Evolutionary conservation across 2,113 vertebrate species (phyloP), one percentile per base, ranked within the genome.

Genomic region (Eubucco bourcierii): DNA sequence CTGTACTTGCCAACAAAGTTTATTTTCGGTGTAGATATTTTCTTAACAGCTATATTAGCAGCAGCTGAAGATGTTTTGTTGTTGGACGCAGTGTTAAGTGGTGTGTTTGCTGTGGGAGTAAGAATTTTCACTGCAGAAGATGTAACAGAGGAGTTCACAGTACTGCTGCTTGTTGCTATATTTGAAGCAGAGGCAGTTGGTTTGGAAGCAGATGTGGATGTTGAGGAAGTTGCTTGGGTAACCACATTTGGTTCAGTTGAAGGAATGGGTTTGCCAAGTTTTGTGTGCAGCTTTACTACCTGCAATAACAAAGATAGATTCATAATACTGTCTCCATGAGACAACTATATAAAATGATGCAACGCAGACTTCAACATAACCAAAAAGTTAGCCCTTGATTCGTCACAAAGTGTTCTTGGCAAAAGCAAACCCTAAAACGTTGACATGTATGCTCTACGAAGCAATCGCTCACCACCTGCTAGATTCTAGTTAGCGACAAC

Each of bases 241-340:
- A 99, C 98, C 94, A 99, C 98, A 5, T 99, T 99, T 94, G 99
- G 99, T 98, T 99, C 99, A 29, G 99, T 99, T 14, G 99, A 99
- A 77, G 99, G 99, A 98, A 99, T 99, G 65, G 99, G 99, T 95
- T 99, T 99, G 84, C 99, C 99, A 64, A 99, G 98, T 97, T 99
- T 99, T 91, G 99, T 99, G 90, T 99, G 99, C 91, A 99, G 98
- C 96, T 99, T 99, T 79, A 99, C 99, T 84, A 99, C 99, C 99
- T 99, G 72, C 4, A 96, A 97, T 20, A 93, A 87, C 8, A 15
- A 80, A 71, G 25, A 91, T 4, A 83, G 66, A 80, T 34, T 33
- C 2, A 3, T 12, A 68, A 18, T 23, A 60, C 41, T 1, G 37
- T 66, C 16, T 80, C 16, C 10, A 13, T n/a, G 6, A 11, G 12